Base-by-base conservation (phyloP, 2,888 invertebrate genomes). In the Scelioninae gen. 2 region DNA sequence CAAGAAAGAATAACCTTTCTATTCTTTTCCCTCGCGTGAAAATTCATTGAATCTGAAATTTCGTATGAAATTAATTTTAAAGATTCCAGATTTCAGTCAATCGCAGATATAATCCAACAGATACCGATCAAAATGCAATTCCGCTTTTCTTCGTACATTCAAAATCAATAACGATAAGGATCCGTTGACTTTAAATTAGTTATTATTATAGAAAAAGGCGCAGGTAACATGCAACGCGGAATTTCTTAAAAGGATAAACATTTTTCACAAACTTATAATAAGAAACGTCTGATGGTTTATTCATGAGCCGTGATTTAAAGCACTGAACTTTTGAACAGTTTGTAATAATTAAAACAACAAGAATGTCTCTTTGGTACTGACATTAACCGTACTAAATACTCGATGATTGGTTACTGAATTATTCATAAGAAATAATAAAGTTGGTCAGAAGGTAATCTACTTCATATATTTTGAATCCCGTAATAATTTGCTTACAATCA, bases 101-200 rank as follows among this genome's bases (percentile, higher is more conserved):
- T 45, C 13, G 11, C 25, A 41, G 50, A 58, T 55, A 52, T 13
- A 60, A 60, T 57, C 67, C n/a, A 43, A 28, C 52, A 53, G 68
- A 60, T 69, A 61, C 46, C 46, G 53, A 69, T 61, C 61, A 25
- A 46, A 52, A 33, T 13, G 61, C 61, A 25, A 48, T 55, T 46
- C 33, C 55, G 55, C 50, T 61, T 69, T 69, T 55, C 61, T 50
- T 50, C 46, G 28, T 60, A 31, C 60, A 61, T 53, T 60, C 25
- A 60, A 55, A 69, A 61, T 60, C 53, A 43, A 60, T 60, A 57
- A 41, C 25, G 63, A 70, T 63, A 63, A 57, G 28, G 15, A 70
- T 69, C 69, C 25, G 46, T 55, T 55, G 55, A 55, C 53, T 61
- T 61, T 69, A 45, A 53, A 69, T 61, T 61, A 55, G 61, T 46